Percentiles rank a stretch among this genome's conserved stretches.
Conservation (phyloP, 1,140 invertebrate species). For the Drosophila prosaltans region DNA sequence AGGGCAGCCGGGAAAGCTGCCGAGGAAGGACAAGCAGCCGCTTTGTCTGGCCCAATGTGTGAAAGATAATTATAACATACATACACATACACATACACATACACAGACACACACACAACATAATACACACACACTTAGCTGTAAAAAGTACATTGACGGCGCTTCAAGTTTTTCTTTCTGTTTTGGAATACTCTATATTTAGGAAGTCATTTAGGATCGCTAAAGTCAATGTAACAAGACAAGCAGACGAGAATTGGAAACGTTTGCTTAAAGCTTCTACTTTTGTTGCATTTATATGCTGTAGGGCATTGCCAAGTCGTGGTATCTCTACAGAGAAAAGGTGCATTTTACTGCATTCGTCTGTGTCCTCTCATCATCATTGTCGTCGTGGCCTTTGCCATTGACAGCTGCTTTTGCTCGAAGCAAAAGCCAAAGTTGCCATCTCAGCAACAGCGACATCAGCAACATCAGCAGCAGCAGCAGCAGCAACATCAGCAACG, state of each 20-base stretch:
- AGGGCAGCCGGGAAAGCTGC: slow-evolving; percentile 3
- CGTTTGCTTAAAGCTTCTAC: too few species aligned
- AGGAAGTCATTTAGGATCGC: neutral
- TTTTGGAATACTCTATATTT: neutral
- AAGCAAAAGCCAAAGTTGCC: slow-evolving; percentile 55
- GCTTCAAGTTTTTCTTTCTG: slow-evolving; percentile 51
- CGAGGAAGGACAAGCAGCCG: slow-evolving; percentile 30
- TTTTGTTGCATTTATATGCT: neutral
- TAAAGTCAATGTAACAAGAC: neutral
- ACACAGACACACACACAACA: slow-evolving; percentile 38
- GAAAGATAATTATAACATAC: slow-evolving; percentile 77
- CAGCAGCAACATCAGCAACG: slow-evolving; percentile 49
- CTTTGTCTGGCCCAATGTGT: slow-evolving; percentile 70
- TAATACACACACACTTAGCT: slow-evolving; percentile 21
- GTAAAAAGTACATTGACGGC: neutral
- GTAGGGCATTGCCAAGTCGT: neutral
- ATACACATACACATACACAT: slow-evolving; percentile 31
- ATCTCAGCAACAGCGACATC: slow-evolving; percentile 46
- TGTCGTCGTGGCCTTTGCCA: slow-evolving; percentile 44
- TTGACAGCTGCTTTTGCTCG: slow-evolving; percentile 54
- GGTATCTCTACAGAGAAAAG: neutral
- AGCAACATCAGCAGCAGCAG: slow-evolving; percentile 43
- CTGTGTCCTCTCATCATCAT: neutral
- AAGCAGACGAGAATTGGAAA: too few species aligned
- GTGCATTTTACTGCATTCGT: slow-evolving; percentile 51